phyloP scores from a whole-genome alignment of 2,888 invertebrate genomes.

The Prostheceraeus crozeri region DNA sequence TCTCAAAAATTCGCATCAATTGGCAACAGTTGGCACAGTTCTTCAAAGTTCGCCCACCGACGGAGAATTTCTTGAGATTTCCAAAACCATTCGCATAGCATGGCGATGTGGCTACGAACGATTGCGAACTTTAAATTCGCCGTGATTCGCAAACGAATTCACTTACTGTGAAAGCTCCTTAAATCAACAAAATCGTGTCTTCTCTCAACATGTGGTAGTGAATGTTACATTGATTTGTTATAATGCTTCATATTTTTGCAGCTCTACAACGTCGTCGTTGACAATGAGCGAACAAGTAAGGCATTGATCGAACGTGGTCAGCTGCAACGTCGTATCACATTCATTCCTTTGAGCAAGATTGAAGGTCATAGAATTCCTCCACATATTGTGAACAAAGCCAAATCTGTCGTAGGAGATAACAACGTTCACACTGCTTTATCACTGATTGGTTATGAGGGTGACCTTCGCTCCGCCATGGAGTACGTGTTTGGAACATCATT shows the following conservation, averaged over 20 bases:
- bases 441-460: slow-evolving; percentile 66
- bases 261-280: slow-evolving; percentile 82
- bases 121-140: too few species aligned
- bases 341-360: slow-evolving; percentile 85
- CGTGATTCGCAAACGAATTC: too few species aligned
- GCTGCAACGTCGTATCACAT: slow-evolving; percentile 71
- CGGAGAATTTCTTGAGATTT: too few species aligned
- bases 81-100: too few species aligned
- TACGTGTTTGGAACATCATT: slow-evolving; percentile 78
- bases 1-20: too few species aligned
- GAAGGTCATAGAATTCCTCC: slow-evolving; percentile 63
- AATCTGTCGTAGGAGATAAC: slow-evolving; percentile 63
- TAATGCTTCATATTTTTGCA: slow-evolving; percentile 58
- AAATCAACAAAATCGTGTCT: too few species aligned
- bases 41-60: too few species aligned
- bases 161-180: too few species aligned
- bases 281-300: slow-evolving; percentile 73
- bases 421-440: slow-evolving; percentile 71
- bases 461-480: slow-evolving; percentile 69
- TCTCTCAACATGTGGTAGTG: too few species aligned
- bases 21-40: too few species aligned
- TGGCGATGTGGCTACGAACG: too few species aligned
- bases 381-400: slow-evolving; percentile 63
- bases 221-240: too few species aligned
- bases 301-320: slow-evolving; percentile 73